phyloP scores from a whole-genome alignment of 2,113 vertebrate genomes.

The Colius striatus region DNA sequence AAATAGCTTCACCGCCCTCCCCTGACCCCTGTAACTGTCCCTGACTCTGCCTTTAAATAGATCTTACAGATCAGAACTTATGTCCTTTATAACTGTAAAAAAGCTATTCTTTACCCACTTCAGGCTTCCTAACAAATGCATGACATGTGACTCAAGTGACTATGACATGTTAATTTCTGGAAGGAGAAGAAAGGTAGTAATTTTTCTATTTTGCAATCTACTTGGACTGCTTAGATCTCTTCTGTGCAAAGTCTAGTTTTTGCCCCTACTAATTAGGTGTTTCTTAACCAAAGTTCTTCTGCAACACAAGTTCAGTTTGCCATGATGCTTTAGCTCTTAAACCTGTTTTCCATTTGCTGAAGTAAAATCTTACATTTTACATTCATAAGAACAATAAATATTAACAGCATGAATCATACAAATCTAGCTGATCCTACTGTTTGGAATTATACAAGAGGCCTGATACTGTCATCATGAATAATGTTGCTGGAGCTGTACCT shows the following conservation, averaged over 20 bases:
- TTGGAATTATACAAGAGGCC: neutral
- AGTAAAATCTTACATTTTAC: neutral
- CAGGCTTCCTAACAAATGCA: neutral
- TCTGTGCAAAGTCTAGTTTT: neutral
- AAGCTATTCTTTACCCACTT: neutral
- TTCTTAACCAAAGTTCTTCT: neutral
- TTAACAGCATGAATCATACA: neutral
- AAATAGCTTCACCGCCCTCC: neutral
- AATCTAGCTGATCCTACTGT: neutral
- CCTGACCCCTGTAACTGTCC: too few species aligned
- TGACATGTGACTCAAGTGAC: neutral
- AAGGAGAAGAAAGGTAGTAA: neutral
- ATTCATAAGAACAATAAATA: neutral
- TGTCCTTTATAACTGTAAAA: neutral
- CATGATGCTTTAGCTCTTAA: neutral
- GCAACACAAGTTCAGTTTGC: neutral
- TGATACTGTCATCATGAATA: neutral
- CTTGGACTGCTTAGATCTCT: neutral
- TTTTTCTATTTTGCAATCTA: neutral
- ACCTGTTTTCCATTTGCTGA: neutral
- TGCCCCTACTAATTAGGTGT: neutral
- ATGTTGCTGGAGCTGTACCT: neutral
- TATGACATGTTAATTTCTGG: neutral
- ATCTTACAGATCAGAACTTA: neutral
- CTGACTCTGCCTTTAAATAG: neutral